Conservation (phyloP, 1,140 invertebrate genomes). For the Araneus ventricosus region DNA sequence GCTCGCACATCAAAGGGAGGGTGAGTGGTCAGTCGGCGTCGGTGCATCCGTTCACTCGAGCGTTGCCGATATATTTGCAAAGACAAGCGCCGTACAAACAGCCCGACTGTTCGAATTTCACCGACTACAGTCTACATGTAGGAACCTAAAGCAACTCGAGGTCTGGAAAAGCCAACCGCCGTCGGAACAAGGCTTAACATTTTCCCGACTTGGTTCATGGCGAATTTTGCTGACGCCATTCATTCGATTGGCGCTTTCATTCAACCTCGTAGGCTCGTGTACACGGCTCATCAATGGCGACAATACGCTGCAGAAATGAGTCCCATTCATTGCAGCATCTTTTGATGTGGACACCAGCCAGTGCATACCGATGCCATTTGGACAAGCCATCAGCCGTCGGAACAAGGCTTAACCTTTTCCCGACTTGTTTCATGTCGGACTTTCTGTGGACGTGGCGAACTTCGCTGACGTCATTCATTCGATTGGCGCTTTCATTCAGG, state of each 20-base stretch:
- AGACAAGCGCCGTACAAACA: too few species aligned
- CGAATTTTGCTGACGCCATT: neutral
- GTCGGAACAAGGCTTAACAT: too few species aligned
- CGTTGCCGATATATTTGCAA: too few species aligned
- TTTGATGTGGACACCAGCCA: neutral
- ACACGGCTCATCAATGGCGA: neutral
- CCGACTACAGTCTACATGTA: too few species aligned
- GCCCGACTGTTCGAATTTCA: too few species aligned
- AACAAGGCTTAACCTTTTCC: neutral
- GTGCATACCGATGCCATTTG: too few species aligned
- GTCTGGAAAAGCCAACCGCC: too few species aligned
- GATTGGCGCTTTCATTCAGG: neutral
- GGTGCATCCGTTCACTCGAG: too few species aligned
- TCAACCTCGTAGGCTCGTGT: neutral
- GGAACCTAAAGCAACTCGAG: too few species aligned
- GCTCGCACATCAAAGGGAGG: too few species aligned
- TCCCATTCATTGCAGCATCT: neutral
- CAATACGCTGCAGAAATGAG: neutral
- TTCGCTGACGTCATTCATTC: neutral
- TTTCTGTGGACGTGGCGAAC: neutral
- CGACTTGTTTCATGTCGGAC: neutral
- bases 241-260: neutral
- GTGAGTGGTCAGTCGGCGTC: too few species aligned
- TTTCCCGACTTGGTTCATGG: neutral
- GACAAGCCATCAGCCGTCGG: too few species aligned